phyloP scores from a whole-genome alignment of 2,113 vertebrate species.

The Puffinus mauretanicus region DNA sequence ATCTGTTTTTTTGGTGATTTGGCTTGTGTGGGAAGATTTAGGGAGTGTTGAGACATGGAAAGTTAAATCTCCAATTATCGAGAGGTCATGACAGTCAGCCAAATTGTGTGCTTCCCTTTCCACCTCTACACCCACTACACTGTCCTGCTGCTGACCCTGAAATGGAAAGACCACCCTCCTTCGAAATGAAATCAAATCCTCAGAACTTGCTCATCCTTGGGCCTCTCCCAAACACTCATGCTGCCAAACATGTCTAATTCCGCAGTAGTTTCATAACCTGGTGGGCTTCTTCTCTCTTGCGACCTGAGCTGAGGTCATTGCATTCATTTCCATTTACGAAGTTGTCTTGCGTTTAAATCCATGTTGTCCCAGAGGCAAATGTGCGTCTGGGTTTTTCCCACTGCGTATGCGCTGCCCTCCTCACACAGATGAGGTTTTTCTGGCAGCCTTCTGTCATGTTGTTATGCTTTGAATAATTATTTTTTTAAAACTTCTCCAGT shows the following conservation, averaged over 20 bases:
- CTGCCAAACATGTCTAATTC: conserved; percentile 63
- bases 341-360: neutral
- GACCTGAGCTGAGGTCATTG: conserved; percentile 68
- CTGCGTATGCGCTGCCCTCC: neutral
- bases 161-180: conserved; percentile 66
- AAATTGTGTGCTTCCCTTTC: conserved; percentile 37
- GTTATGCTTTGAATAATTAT: conserved; percentile 32
- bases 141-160: conserved; percentile 64
- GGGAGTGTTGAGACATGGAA: conserved; percentile 61
- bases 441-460: conserved; percentile 29
- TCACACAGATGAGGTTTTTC: conserved; percentile 17
- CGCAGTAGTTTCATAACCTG: conserved; percentile 62
- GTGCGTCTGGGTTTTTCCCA: conserved; percentile 52
- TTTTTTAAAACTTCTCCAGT: neutral
- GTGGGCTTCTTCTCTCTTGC: conserved; percentile 64
- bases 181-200: conserved; percentile 45
- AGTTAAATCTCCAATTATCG: conserved; percentile 54
- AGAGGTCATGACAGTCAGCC: conserved; percentile 57
- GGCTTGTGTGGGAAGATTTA: conserved; percentile 41
- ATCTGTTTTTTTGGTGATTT: conserved; percentile 19
- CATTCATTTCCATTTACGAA: conserved; percentile 64
- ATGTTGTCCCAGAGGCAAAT: conserved; percentile 36
- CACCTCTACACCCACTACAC: conserved; percentile 55
- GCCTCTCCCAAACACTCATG: conserved; percentile 37
- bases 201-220: conserved; percentile 57